phyloP scores from a whole-genome alignment of 1,140 invertebrate species.

The Aphaenogaster rudis region DNA sequence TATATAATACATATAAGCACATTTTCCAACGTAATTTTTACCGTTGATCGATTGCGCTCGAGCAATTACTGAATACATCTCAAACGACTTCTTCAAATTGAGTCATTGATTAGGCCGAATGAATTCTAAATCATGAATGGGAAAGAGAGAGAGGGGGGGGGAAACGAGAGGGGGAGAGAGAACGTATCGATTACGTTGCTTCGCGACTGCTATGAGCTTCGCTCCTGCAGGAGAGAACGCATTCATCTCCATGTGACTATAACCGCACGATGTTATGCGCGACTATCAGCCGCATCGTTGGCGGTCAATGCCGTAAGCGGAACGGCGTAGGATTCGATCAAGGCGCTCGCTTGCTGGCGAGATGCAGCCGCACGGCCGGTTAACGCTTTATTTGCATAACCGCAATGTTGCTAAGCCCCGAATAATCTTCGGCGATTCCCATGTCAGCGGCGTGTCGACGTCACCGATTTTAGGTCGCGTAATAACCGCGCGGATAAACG shows the following conservation, averaged over 20 bases:
- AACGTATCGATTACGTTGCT: conserved; percentile 67
- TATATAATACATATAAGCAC: too few relatives aligned
- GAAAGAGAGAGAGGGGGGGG: conserved; percentile 2
- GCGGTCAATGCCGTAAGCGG: conserved; percentile 52
- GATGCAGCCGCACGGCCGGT: conserved; percentile 36
- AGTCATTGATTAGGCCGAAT: conserved; percentile 37
- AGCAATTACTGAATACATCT: not conserved
- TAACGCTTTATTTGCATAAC: conserved; percentile 61
- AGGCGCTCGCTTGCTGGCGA: conserved; percentile 2
- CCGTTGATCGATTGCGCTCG: not conserved
- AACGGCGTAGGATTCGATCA: conserved; percentile 58
- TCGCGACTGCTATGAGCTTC: conserved; percentile 60
- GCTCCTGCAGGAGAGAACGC: conserved; percentile 33
- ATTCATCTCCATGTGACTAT: conserved; percentile 71
- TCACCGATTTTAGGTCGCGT: conserved; percentile 20
- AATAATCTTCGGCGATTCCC: conserved; percentile 37
- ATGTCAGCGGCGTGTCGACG: conserved; percentile 18
- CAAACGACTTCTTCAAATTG: not conserved
- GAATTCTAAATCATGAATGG: conserved; percentile 69
- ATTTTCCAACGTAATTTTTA: not conserved
- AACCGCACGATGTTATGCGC: conserved; percentile 64
- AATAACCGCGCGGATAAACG: conserved; percentile 28
- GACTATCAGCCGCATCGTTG: conserved; percentile 61
- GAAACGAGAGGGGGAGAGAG: conserved; percentile 18
- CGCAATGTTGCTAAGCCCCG: conserved; percentile 40